Evolutionary conservation across 2,113 vertebrate genomes (phyloP).

Genomic region (Apaloderma vittatum): DNA sequence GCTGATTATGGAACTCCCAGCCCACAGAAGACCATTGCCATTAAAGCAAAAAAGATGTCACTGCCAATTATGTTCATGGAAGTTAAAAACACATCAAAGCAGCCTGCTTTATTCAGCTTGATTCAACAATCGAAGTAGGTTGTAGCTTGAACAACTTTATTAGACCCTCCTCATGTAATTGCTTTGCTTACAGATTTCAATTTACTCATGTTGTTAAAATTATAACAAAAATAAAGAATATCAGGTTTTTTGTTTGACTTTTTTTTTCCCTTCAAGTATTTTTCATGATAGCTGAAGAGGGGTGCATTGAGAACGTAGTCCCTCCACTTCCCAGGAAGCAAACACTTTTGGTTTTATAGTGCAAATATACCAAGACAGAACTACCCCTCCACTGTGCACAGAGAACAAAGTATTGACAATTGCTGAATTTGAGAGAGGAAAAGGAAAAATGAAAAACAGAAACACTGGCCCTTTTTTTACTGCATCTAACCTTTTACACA

Average conservation of each 20-base stretch:
- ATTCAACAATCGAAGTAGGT: slow-evolving; percentile 65
- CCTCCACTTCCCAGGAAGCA: background rate
- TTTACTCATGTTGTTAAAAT: slow-evolving; percentile 56
- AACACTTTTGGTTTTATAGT: background rate
- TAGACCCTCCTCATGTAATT: slow-evolving; percentile 61
- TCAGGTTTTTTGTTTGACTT: background rate
- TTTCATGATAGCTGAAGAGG: background rate
- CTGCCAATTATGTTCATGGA: slow-evolving; percentile 36
- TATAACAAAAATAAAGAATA: slow-evolving; percentile 19
- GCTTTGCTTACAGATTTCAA: slow-evolving; percentile 70
- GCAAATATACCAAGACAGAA: background rate
- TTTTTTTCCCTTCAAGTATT: background rate
- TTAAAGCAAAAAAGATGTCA: slow-evolving; percentile 22
- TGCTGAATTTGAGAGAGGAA: background rate
- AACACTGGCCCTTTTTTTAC: background rate
- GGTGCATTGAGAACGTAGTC: background rate
- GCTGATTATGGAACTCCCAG: slow-evolving; percentile 65
- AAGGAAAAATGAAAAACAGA: background rate
- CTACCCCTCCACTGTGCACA: background rate
- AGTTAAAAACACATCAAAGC: slow-evolving; percentile 45
- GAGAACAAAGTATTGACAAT: background rate
- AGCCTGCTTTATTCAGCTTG: slow-evolving; percentile 61
- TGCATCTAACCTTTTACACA: background rate
- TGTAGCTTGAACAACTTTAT: slow-evolving; percentile 72
- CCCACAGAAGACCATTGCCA: slow-evolving; percentile 40